Base-by-base conservation (phyloP, 2,888 invertebrate genomes). In the Pristionchus entomophagus region DNA sequence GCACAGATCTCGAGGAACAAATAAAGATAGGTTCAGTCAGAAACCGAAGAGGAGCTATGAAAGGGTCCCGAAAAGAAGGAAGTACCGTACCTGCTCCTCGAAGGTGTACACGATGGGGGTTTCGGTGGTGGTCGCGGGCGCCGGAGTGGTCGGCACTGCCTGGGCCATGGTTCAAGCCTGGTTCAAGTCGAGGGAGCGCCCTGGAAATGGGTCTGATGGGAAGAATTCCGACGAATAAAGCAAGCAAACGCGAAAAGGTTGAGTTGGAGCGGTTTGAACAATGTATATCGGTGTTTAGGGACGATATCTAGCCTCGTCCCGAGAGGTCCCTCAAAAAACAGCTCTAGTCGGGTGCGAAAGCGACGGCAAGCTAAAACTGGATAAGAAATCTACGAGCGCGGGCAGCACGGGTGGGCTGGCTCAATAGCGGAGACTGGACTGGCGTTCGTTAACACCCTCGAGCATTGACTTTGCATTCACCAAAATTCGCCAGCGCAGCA, bases 51-150 rank as follows among this genome's bases (percentile, higher is more conserved):
- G 45, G n/a, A n/a, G n/a, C n/a, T n/a, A n/a, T n/a, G n/a, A 45
- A 45, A 45, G 14, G 14, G 14, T 77, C 12, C 35, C 35, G 8
- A 22, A 81, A 26, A 5, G 38, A 32, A 51, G 45, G 32, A 41
- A 38, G 45, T 51, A 35, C 49, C 45, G 41, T 59, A 90, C 90
- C 89, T 90, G 89, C 84, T 91, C 90, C 62, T 90, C 88, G 78
- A 90, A 91, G 22, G 90, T 90, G 87, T 89, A 90, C 29, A 88
- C 88, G 2, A 90, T 91, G 38, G 86, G 88, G 85, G 91, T 90
- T 14, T 87, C 86, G 22, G 89, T 83, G 29, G 86, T 84, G 49
- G 86, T 87, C 4, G 86, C 88, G 26, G 88, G 87, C 17, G 86
- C 69, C n/a, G 87, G 86, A 22, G 86, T 86, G 45, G 88, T 83